Percentiles rank a stretch among this genome's conserved stretches.
Evolutionary conservation across 2,797 vertebrate species (phyloP).

Genomic region (Takifugu rubripes): DNA sequence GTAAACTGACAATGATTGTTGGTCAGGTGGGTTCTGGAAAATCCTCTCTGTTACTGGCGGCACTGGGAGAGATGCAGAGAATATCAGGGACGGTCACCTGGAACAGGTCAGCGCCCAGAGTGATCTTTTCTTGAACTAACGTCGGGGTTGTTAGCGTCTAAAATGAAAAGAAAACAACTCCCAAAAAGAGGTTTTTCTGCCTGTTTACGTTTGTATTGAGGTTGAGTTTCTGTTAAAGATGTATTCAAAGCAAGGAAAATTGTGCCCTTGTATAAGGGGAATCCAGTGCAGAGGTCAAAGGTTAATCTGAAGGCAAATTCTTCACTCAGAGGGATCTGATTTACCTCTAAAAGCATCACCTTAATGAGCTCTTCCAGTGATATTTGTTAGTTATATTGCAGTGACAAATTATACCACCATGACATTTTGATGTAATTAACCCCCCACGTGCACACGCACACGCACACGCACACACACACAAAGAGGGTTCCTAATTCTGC

Average conservation of each 20-base stretch:
- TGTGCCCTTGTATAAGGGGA: background rate
- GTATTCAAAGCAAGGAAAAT: no score
- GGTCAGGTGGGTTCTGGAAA: conserved; percentile 98
- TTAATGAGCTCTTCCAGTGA: conserved; percentile 23
- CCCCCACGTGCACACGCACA: background rate
- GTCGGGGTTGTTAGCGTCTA: no score
- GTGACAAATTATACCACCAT: conserved; percentile 7
- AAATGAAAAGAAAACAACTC: no score
- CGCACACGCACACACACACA: background rate
- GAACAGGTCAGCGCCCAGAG: conserved; percentile 82
- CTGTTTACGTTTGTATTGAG: no score
- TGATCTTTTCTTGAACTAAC: background rate
- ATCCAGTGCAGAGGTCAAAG: conserved; percentile 17
- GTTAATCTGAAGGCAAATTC: conserved; percentile 16
- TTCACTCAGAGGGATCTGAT: background rate
- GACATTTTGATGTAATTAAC: conserved; percentile 17
- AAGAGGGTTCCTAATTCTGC: conserved; percentile 12
- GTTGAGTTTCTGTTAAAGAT: no score
- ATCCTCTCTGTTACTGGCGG: conserved; percentile 91
- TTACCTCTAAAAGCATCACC: conserved; percentile 3
- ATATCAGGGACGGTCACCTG: conserved; percentile 87
- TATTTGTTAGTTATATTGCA: conserved; percentile 19
- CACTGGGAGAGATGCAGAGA: conserved; percentile 95
- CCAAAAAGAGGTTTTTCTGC: no score
- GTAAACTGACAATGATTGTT: conserved; percentile 98